A percentile compares a stretch with the other conserved stretches of the same genome.
Evolutionary conservation across 1,140 invertebrate species (phyloP).

Genomic region (Platorchestia sp.): DNA sequence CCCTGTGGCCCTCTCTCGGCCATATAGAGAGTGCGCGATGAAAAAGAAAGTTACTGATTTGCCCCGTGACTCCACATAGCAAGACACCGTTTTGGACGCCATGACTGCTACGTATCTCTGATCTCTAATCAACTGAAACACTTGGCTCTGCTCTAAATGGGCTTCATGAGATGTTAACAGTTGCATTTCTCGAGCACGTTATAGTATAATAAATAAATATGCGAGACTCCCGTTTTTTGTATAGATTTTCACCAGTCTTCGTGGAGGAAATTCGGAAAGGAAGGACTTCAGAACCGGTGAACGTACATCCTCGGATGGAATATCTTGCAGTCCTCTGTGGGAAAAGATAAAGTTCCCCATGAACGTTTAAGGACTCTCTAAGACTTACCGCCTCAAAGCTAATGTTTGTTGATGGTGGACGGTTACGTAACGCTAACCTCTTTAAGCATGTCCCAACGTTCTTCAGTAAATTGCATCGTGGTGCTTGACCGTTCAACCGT

Average conservation of each 20-base stretch:
- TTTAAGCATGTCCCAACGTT: not conserved
- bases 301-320: not conserved
- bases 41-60: conserved; percentile 19
- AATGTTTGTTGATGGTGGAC: not conserved
- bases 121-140: not conserved
- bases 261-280: not conserved
- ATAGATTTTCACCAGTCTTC: not conserved
- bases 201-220: not conserved
- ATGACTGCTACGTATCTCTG: not conserved
- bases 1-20: conserved; percentile 12
- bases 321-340: not conserved
- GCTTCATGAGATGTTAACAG: not conserved
- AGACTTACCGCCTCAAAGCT: too few relatives aligned
- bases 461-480: not conserved
- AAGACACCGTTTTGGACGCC: conserved; percentile 45
- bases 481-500: not conserved
- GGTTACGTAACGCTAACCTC: not conserved
- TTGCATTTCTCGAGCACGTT: not conserved
- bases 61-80: not conserved
- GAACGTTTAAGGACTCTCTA: too few relatives aligned
- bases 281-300: not conserved
- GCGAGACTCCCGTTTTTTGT: not conserved
- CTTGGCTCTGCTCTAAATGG: not conserved
- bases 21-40: conserved; percentile 18
- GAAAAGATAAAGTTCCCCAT: too few relatives aligned